Evolutionary conservation across 2,888 invertebrate species (phyloP).

Genomic region (Oscheius sp.): DNA sequence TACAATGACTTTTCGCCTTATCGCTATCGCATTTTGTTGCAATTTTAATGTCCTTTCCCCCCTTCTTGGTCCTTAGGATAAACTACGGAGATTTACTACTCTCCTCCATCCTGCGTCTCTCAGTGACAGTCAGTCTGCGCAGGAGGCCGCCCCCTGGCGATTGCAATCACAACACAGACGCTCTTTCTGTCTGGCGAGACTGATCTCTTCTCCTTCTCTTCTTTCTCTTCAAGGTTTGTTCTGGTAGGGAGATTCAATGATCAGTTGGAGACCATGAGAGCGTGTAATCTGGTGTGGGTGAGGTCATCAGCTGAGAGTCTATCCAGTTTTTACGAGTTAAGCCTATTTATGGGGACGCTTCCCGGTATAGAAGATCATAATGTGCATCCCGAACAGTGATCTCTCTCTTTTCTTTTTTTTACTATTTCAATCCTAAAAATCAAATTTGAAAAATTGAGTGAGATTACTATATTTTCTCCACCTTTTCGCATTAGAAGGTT

Average conservation of each 20-base stretch:
- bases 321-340: too few relatives aligned
- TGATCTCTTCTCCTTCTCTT: not conserved
- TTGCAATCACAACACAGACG: conserved; percentile 17
- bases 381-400: not conserved
- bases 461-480: too few relatives aligned
- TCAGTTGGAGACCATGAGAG: too few relatives aligned
- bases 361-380: not conserved
- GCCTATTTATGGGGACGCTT: too few relatives aligned
- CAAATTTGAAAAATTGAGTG: too few relatives aligned
- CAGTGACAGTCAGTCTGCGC: not conserved
- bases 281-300: too few relatives aligned
- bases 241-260: too few relatives aligned
- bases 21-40: not conserved
- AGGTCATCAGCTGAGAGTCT: too few relatives aligned
- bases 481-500: too few relatives aligned
- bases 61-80: too few relatives aligned
- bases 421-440: too few relatives aligned
- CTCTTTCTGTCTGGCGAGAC: not conserved
- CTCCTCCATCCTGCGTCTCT: not conserved
- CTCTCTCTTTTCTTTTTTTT: too few relatives aligned
- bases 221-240: not conserved
- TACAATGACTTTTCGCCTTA: not conserved
- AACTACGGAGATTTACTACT: conserved; percentile 21
- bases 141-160: not conserved
- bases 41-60: not conserved